These are phyloP conservation scores for Vanacampus margaritifer DNA, from an alignment of 2,113 vertebrate genomes.

Conservation along the genomic window DNA sequence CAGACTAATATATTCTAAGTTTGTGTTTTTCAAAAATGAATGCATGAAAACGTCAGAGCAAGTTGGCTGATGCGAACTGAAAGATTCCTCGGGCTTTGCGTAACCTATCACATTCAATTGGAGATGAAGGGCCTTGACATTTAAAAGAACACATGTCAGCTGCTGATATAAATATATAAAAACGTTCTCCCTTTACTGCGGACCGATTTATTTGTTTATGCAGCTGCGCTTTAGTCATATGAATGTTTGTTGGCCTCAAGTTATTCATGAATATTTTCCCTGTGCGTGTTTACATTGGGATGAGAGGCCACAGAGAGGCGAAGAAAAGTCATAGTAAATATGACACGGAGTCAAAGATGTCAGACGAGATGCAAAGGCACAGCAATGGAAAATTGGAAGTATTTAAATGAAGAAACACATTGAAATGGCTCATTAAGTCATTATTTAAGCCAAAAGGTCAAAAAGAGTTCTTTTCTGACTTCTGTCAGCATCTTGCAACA, in stretches of 20 bases:
- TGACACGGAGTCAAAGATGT: conserved; percentile 3
- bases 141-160: conserved; percentile 39
- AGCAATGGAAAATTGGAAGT: conserved; percentile 24
- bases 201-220: conserved; percentile 17
- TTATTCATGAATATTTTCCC: not conserved
- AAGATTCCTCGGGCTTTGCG: conserved; percentile 24
- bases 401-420: conserved; percentile 19
- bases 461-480: conserved; percentile 36
- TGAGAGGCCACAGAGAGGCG: conserved; percentile 16
- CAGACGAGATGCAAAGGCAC: conserved; percentile 14
- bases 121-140: conserved; percentile 45
- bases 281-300: conserved; percentile 1
- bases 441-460: not conserved
- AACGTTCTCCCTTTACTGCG: conserved; percentile 10
- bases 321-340: conserved; percentile 14
- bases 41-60: conserved; percentile 26
- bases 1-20: conserved; percentile 8
- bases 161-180: conserved; percentile 21
- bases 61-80: conserved; percentile 7
- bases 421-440: not conserved
- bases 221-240: conserved; percentile 14
- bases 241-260: conserved; percentile 5
- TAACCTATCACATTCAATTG: conserved; percentile 41
- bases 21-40: conserved; percentile 21
- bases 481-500: conserved; percentile 24